Conservation (phyloP, 2,113 vertebrate species). For the human (Homo sapiens) region DNA sequence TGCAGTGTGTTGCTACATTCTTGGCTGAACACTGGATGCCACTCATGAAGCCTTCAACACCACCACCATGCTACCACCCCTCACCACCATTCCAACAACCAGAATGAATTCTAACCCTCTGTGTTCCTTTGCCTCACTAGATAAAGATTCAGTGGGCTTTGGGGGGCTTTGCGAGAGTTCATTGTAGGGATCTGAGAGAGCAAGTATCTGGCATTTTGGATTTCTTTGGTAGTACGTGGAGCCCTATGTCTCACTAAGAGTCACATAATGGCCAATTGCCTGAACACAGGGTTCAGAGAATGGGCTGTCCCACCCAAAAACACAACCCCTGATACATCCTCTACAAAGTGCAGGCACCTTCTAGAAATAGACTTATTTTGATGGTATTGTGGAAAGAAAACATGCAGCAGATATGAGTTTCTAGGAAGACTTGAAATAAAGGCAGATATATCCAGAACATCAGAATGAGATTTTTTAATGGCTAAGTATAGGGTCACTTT, state of each 20-base stretch:
- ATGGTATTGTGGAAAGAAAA: background rate
- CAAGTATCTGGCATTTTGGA: background rate
- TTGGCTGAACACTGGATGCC: background rate
- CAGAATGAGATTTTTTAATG: background rate
- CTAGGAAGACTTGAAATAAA: background rate
- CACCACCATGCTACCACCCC: accelerated
- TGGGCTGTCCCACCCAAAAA: background rate
- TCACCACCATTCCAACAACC: background rate
- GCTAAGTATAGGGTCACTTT: background rate
- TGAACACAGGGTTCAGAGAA: background rate
- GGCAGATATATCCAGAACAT: background rate
- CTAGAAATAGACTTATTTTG: background rate
- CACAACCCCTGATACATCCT: background rate
- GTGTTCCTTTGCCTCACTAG: background rate
- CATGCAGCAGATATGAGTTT: background rate
- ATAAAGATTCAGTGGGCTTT: background rate
- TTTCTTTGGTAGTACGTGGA: background rate
- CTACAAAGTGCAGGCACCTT: background rate
- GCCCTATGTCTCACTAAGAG: background rate
- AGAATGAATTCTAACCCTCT: background rate
- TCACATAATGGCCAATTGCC: background rate
- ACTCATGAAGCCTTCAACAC: background rate
- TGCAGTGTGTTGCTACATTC: background rate
- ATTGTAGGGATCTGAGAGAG: background rate
- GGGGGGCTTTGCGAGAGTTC: background rate